Conservation (phyloP, 2,888 invertebrate genomes). For the Drosophila kambysellisi region DNA sequence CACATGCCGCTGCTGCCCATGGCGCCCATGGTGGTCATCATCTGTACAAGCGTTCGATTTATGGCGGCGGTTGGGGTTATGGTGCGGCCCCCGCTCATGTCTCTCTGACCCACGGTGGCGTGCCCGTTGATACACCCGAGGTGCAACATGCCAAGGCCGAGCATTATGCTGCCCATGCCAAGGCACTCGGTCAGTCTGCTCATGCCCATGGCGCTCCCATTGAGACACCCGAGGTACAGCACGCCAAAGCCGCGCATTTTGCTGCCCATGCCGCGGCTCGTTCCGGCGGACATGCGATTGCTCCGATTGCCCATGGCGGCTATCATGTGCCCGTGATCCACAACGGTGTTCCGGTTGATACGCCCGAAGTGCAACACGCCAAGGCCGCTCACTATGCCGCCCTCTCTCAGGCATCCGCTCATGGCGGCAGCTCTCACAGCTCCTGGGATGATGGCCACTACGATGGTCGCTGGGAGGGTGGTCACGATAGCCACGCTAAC, state of each 20-base stretch:
- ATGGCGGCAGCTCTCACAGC: constrained; percentile 61
- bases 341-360: constrained; percentile 86
- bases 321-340: constrained; percentile 85
- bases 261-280: constrained; percentile 85
- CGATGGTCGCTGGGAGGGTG: constrained; percentile 75
- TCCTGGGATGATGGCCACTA: constrained; percentile 76
- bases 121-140: constrained; percentile 86
- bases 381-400: constrained; percentile 85
- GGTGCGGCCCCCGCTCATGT: constrained; percentile 80
- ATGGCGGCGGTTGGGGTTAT: constrained; percentile 81
- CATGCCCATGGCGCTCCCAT: constrained; percentile 81
- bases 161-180: constrained; percentile 85
- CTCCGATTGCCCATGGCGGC: constrained; percentile 71
- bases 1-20: constrained; percentile 85
- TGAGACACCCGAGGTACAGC: constrained; percentile 86
- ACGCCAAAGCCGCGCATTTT: constrained; percentile 84
- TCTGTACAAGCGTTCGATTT: constrained; percentile 85
- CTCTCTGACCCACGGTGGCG: constrained; percentile 84
- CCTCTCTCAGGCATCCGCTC: constrained; percentile 80
- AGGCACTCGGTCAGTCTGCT: constrained; percentile 80
- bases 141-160: constrained; percentile 85
- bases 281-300: constrained; percentile 76
- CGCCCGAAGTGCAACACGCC: constrained; percentile 86
- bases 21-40: constrained; percentile 82
- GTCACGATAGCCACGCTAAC: constrained; percentile 57